Percentiles rank a stretch among this genome's conserved stretches.
These are phyloP conservation scores for Drosophila varians DNA, from an alignment of 1,140 invertebrate species.

Conservation along the genomic window DNA sequence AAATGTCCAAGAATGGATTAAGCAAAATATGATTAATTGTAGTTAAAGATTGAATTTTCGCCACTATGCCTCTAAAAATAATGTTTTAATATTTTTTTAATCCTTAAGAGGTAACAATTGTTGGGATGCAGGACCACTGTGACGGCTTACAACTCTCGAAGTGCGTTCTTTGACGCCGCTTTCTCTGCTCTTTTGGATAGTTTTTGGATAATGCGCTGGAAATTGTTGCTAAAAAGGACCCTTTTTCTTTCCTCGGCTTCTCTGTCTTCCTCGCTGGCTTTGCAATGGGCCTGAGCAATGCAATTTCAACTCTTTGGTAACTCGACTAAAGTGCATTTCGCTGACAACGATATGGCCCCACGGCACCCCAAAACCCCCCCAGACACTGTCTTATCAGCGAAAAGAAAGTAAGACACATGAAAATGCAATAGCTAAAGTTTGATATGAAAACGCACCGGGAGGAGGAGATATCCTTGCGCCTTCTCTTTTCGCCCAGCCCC, in stretches of 20 bases:
- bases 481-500: too few relatives aligned
- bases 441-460: slow-evolving; percentile 72
- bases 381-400: slow-evolving; percentile 53
- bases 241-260: neutral
- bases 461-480: slow-evolving; percentile 3
- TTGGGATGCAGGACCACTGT: neutral
- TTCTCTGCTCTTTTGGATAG: slow-evolving; percentile 6
- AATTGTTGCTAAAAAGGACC: slow-evolving; percentile 57
- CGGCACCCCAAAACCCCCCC: neutral
- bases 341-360: slow-evolving; percentile 48
- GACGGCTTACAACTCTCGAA: slow-evolving; percentile 17
- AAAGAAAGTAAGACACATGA: slow-evolving; percentile 74
- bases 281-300: slow-evolving; percentile 61
- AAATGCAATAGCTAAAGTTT: slow-evolving; percentile 81
- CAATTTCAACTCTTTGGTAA: slow-evolving; percentile 82
- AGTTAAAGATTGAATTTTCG: too few relatives aligned
- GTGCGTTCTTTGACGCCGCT: slow-evolving; percentile 3
- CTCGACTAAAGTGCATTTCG: slow-evolving; percentile 77
- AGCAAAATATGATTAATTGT: too few relatives aligned
- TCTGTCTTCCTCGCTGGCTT: slow-evolving; percentile 6
- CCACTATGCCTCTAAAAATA: too few relatives aligned
- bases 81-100: too few relatives aligned
- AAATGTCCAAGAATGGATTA: too few relatives aligned
- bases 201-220: slow-evolving; percentile 70
- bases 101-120: neutral